Percentiles rank a stretch among this genome's conserved stretches.
Evolutionary conservation across 53 echinoderm and acorn worm species (phyloP).

Genomic region (Holothuria leucospilota): DNA sequence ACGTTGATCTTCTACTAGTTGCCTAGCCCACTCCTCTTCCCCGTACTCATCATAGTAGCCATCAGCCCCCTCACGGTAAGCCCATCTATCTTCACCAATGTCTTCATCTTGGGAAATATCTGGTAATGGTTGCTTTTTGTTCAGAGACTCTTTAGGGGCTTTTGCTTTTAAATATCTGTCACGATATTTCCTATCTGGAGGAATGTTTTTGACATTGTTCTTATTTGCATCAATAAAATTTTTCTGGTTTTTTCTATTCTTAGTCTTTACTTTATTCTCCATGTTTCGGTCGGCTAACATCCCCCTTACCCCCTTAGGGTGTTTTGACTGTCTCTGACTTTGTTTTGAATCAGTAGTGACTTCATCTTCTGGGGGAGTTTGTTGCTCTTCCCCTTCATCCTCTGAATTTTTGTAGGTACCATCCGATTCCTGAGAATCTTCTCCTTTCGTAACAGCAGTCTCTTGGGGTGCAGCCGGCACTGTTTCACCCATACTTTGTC

Average conservation of each 20-base stretch:
- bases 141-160: slow-evolving; percentile 58
- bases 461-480: neutral
- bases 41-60: slow-evolving; percentile 62
- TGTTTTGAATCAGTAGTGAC: neutral
- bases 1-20: slow-evolving; percentile 71
- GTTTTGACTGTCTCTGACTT: slow-evolving; percentile 2
- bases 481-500: neutral
- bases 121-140: slow-evolving; percentile 79
- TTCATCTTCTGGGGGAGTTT: neutral
- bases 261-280: neutral
- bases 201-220: slow-evolving; percentile 45
- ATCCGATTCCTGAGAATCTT: neutral
- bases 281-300: neutral
- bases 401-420: neutral
- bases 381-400: neutral
- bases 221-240: slow-evolving; percentile 49
- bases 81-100: slow-evolving; percentile 53
- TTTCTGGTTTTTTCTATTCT: neutral
- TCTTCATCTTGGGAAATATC: slow-evolving; percentile 76
- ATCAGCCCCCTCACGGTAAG: slow-evolving; percentile 27
- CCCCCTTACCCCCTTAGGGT: slow-evolving; percentile 33
- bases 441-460: neutral
- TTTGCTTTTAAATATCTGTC: slow-evolving; percentile 62
- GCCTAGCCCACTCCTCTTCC: slow-evolving; percentile 76
- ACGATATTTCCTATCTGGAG: slow-evolving; percentile 65